Evolutionary conservation across 2,888 invertebrate genomes (phyloP), one percentile per base, ranked within the genome.

Genomic region (Nomada hirtipes): DNA sequence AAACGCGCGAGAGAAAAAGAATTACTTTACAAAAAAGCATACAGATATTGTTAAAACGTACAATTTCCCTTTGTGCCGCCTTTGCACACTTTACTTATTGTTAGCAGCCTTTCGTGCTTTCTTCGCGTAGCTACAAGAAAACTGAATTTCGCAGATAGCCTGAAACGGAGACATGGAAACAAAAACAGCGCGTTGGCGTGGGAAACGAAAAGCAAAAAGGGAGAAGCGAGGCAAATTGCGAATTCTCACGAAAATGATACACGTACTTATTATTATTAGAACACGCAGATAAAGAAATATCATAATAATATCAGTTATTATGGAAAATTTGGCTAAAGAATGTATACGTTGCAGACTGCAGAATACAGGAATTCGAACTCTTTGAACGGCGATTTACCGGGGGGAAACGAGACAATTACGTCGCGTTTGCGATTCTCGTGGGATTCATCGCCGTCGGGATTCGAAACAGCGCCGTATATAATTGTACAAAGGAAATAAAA

Each of bases 381-480:
- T 75, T 72, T 76, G 76, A 82, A 72, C 83, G 77, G 75, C 80
- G 72, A 83, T 77, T 74, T 77, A 77, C 86, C 11, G 23, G 52
- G 65, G 53, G 73, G 72, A 82, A 72, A 57, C 67, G 53, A 59
- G 71, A 77, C 71, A 80, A 76, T 86, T 77, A 84, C 52, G 59
- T 83, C 60, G 69, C 70, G 23, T 60, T 59, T 50, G n/a, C n/a
- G 63, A 20, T 53, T 23, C 44, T 57, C 10, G 47, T 15, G 55
- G 50, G 55, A 57, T 47, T 55, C 53, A n/a, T 67, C 74, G 50
- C 44, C 26, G 9, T 44, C 52, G 20, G 50, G 36, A 63, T 60
- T 79, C 68, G 50, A 26, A 75, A 63, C 63, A 68, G 42, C 36
- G 3, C 20, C 7, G 29, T 55, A 57, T 36, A 52, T 26, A 52